Base-by-base conservation (phyloP, 92 coral and sea anemone genomes). In the Pocillopora meandrina region DNA sequence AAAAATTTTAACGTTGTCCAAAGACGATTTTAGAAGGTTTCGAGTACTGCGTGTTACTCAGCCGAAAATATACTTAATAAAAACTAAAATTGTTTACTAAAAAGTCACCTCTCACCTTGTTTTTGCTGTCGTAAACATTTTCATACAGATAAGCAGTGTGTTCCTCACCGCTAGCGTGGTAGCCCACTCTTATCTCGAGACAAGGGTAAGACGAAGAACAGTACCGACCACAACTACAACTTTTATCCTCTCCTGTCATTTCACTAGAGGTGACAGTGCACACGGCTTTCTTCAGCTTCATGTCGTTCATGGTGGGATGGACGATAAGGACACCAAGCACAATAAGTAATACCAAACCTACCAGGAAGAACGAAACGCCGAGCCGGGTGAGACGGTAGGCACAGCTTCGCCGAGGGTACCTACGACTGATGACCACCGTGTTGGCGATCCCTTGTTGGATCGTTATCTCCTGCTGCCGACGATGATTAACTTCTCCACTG, bases 141-240 rank as follows among this genome's bases (percentile, higher is more conserved):
- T 79, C 2, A 56, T 83, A 83, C 64, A 83, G 80, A 31, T 62
- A 49, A 58, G 72, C 86, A 17, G 18, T 21, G 33, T 56, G 71
- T 34, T 23, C 1, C 75, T 18, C 49, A 14, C 86, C 91, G 13
- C 73, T 18, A 5, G 91, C 83, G 9, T 4, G 0, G 63, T 75
- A 91, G 19, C 75, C 35, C 1, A 91, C 94, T 35, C 56, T 71
- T 31, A 91, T 88, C 79, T 84, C 62, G 64, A 81, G 76, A 55
- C 94, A 91, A 2, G 91, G 91, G 74, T 83, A 88, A 10, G 66
- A 26, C 2, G 91, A 87, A 4, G 91, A 47, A 61, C 94, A 91
- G 67, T 87, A 91, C 55, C 85, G 83, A 7, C 94, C 94, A 71
- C 94, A 91, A 47, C 79, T 69, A 21, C 94, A 91, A 23, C 89